These are phyloP conservation scores for Pholis gunnellus DNA, from an alignment of 2,113 vertebrate genomes.

Conservation along the genomic window DNA sequence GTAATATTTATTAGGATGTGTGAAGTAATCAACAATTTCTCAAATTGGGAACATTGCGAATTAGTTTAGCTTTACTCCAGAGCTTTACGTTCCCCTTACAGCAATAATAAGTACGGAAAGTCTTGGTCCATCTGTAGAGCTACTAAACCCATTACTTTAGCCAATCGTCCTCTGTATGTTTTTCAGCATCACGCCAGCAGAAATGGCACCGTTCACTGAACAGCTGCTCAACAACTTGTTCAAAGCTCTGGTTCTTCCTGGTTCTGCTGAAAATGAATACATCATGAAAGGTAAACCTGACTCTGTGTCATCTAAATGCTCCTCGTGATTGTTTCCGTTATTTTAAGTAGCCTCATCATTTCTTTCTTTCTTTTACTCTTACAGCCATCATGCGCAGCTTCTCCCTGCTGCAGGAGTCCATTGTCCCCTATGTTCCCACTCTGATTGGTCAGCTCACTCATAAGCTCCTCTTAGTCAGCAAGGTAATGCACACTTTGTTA, in stretches of 20 bases:
- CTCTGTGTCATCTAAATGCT: background rate
- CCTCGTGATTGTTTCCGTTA: background rate
- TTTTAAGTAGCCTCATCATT: constrained; percentile 13
- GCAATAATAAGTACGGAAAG: background rate
- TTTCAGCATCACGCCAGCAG: constrained; percentile 91
- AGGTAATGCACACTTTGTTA: constrained; percentile 85
- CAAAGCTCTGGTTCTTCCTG: constrained; percentile 93
- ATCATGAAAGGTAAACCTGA: constrained; percentile 95
- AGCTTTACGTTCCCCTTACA: too few species aligned
- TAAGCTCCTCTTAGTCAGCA: constrained; percentile 97
- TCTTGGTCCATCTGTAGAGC: background rate
- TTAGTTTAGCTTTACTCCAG: background rate
- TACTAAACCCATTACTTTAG: background rate
- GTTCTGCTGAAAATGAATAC: constrained; percentile 98
- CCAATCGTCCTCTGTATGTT: background rate
- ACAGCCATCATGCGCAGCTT: constrained; percentile 99
- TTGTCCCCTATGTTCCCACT: constrained; percentile 96
- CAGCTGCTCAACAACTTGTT: constrained; percentile 96
- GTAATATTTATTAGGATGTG: background rate
- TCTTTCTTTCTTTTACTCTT: constrained; percentile 32
- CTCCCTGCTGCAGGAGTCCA: constrained; percentile 96
- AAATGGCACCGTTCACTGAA: constrained; percentile 94
- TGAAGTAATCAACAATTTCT: background rate
- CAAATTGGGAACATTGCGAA: background rate
- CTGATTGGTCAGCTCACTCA: constrained; percentile 97